phyloP scores from a whole-genome alignment of 1,140 invertebrate species.

The Brachionus paranguensis region DNA sequence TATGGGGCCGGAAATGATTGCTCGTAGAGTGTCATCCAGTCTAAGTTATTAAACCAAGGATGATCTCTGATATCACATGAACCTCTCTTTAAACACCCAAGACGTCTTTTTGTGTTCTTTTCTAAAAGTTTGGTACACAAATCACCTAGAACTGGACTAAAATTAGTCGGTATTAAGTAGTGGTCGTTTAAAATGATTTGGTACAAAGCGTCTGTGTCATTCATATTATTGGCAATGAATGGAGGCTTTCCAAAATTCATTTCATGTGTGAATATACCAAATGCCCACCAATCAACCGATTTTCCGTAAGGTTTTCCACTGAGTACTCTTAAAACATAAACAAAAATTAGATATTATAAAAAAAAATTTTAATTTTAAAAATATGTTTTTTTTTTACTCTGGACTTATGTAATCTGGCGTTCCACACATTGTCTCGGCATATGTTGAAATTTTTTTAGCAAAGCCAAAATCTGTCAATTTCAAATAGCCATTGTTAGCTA shows the following conservation, averaged over 20 bases:
- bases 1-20: neutral
- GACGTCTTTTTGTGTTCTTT: neutral
- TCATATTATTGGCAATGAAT: slow-evolving; percentile 63
- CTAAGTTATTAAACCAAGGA: neutral
- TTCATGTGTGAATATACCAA: slow-evolving; percentile 60
- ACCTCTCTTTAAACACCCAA: neutral
- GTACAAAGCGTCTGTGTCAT: slow-evolving; percentile 42
- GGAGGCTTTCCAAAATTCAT: slow-evolving; percentile 62
- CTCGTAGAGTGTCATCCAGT: slow-evolving; percentile 9
- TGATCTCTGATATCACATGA: neutral
- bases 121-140: neutral
- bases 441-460: slow-evolving; percentile 44
- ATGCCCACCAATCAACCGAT: slow-evolving; percentile 39
- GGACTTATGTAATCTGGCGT: slow-evolving; percentile 45
- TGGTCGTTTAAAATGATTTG: slow-evolving; percentile 41
- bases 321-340: slow-evolving; percentile 42
- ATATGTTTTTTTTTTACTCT: neutral
- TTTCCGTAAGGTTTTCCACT: slow-evolving; percentile 24
- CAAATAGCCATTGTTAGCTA: slow-evolving; percentile 39
- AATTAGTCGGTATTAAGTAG: neutral
- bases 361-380: neutral
- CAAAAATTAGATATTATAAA: neutral
- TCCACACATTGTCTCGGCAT: slow-evolving; percentile 44
- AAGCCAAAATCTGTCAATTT: slow-evolving; percentile 46
- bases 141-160: neutral